Base-by-base conservation (phyloP, 2,888 invertebrate genomes). In the Diachrysia chrysitis region DNA sequence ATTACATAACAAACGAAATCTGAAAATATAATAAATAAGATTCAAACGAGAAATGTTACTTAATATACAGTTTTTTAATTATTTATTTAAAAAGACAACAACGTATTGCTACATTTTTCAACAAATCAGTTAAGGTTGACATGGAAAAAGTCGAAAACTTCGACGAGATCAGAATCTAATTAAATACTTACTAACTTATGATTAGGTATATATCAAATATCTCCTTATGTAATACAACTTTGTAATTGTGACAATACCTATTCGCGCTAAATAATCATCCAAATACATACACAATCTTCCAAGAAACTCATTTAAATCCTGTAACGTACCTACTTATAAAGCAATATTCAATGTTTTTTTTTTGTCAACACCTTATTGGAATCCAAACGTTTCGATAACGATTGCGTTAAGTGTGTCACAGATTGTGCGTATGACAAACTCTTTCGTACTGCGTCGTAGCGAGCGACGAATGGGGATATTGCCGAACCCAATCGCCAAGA, bases 341-440 rank as follows among this genome's bases (percentile, higher is more conserved):
- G 35, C 2, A 14, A 14, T 37, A 37, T 12, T 21, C 23, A 21
- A 58, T 25, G 58, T 62, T 58, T 23, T 2, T n/a, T 51, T 21
- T 63, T 60, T 60, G 17, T 72, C 69, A 66, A 42, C 59, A 61
- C 59, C 63, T 72, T 80, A 80, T 82, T 80, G 79, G 72, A 75
- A 68, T 57, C 76, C 10, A 19, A 9, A 19, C 51, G 53, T 83
- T 70, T 80, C 58, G 69, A 76, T 77, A 81, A 82, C 73, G 82
- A 76, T 71, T 68, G 66, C 35, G 77, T 78, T 84, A 75, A 84
- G 69, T 70, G 66, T 73, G 71, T 81, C 71, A 73, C 73, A 78
- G 75, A 76, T 81, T 77, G 71, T 71, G 55, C 67, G 66, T 71
- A 69, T 32, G 62, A 71, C 63, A n/a, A n/a, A 65, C 58, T 60